phyloP scores from a whole-genome alignment of 2,888 invertebrate species.

The Eremobia ochroleuca region DNA sequence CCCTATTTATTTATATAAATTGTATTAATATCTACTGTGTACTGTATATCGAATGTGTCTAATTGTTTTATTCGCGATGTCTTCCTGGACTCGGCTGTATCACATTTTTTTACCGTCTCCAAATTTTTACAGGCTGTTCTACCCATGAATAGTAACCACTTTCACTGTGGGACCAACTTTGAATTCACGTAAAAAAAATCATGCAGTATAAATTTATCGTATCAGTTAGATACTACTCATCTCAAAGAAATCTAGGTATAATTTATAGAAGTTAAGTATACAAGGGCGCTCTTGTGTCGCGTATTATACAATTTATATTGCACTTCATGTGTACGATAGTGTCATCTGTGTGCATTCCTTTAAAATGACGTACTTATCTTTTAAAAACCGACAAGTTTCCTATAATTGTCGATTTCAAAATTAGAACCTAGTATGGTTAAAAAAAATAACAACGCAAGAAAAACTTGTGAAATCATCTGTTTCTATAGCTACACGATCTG shows the following conservation, averaged over 20 bases:
- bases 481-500: background rate
- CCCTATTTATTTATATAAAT: no score
- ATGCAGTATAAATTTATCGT: no score
- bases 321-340: constrained; percentile 6
- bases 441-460: background rate
- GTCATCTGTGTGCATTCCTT: constrained; percentile 8
- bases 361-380: background rate
- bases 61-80: background rate
- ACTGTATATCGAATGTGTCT: no score
- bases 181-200: no score
- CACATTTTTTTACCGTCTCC: no score
- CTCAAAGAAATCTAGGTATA: constrained; percentile 2
- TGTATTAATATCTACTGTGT: no score
- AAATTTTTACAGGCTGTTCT: no score
- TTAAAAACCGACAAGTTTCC: background rate
- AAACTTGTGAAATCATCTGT: background rate
- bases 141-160: no score
- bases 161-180: no score
- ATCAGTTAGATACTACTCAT: background rate
- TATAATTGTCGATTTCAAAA: background rate
- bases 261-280: background rate
- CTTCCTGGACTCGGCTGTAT: background rate
- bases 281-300: constrained; percentile 10
- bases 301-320: constrained; percentile 23
- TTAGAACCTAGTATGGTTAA: background rate